Base-by-base conservation (phyloP, 2,113 vertebrate genomes). In the Psittacula cyanocephala region DNA sequence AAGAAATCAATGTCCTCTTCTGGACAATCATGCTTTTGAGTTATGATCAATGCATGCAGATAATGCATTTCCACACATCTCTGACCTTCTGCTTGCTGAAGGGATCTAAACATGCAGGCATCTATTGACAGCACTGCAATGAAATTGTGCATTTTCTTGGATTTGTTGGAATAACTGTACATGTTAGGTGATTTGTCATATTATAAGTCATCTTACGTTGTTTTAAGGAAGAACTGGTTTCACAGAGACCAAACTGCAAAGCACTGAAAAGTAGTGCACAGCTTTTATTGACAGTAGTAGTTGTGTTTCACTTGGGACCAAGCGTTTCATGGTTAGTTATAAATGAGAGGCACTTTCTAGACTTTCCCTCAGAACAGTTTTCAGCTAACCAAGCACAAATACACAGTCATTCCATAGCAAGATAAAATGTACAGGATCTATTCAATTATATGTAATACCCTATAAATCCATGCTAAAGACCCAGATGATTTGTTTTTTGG, bases 1-100 rank as follows among this genome's bases (percentile, higher is more conserved):
- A 88, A 93, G 62, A 94, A 96, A 96, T 97, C 95, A 59, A 96
- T 95, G 80, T 70, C 39, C 35, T 86, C 77, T 94, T 91, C 78
- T 71, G 68, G 79, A 88, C 71, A 96, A 82, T 83, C 67, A 90
- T 55, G 89, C 46, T 93, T 96, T 69, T 95, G 84, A 92, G 67
- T 84, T 90, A 84, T n/a, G 17, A 96, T 95, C 94, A 80, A 94
- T 95, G 67, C 67, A 71, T 17, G 55, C 62, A 93, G 80, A 95
- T 89, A 94, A 95, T 89, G 78, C 59, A 55, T 75, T 95, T 94
- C 67, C 63, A 95, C 29, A 47, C 31, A 94, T 74, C 67, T 91
- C 83, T 92, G 89, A 93, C 91, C 92, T 89, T 95, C 84, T 85
- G n/a, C 70, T 71, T 83, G 60, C 60, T 67, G n/a, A 14, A 89